Evolutionary conservation across 1,140 invertebrate genomes (phyloP).

Genomic region (Agrypnia vestita): DNA sequence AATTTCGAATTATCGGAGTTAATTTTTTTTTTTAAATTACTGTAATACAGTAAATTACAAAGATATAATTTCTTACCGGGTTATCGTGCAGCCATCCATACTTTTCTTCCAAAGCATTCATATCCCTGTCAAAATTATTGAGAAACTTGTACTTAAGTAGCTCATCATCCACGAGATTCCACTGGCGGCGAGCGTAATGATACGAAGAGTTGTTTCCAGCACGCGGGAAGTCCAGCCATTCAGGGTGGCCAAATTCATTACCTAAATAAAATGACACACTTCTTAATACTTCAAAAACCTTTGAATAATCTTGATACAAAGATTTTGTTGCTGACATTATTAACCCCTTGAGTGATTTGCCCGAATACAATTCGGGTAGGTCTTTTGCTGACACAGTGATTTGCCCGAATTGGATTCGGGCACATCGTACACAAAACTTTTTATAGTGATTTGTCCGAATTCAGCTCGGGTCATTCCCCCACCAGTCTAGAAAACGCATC

Average conservation of each 20-base stretch:
- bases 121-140: conserved; percentile 93
- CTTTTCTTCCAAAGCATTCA: conserved; percentile 92
- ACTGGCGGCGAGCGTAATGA: conserved; percentile 97
- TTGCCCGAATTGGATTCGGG: no score
- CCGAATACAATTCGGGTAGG: no score
- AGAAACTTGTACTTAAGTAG: conserved; percentile 94
- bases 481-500: no score
- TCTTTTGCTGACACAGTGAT: no score
- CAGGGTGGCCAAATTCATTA: conserved; percentile 99
- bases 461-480: no score
- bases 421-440: no score
- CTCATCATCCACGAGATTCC: conserved; percentile 93
- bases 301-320: not conserved
- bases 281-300: not conserved
- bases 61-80: conserved; percentile 79
- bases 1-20: no score
- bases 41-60: not conserved
- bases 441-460: no score
- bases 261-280: conserved; percentile 72
- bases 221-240: conserved; percentile 99
- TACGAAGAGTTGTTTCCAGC: conserved; percentile 96
- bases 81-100: conserved; percentile 87
- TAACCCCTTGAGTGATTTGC: no score
- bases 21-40: no score
- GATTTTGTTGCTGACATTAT: not conserved